These are phyloP conservation scores for Gryllus longicercus DNA, from an alignment of 2,888 invertebrate species.

Conservation along the genomic window DNA sequence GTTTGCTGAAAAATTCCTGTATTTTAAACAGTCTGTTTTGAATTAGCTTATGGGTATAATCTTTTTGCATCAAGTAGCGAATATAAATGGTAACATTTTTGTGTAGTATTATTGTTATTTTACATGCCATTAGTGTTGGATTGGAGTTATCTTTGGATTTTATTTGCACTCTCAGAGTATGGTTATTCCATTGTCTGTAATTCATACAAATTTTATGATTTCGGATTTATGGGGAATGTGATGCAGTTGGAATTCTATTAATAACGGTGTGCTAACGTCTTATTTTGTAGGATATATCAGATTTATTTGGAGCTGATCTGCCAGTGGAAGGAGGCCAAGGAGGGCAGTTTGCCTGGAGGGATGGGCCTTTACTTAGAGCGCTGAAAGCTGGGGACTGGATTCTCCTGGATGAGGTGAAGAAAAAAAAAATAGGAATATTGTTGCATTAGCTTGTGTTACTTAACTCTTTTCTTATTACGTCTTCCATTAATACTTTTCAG, in stretches of 20 bases:
- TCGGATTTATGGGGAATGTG: no score
- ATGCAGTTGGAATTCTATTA: no score
- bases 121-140: no score
- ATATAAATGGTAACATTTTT: no score
- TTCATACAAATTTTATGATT: background rate
- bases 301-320: slow-evolving; percentile 96
- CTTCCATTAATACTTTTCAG: slow-evolving; percentile 42
- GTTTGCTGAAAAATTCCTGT: background rate
- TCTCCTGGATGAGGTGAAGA: slow-evolving; percentile 80
- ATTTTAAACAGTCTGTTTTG: no score
- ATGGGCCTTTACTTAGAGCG: slow-evolving; percentile 92
- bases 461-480: background rate
- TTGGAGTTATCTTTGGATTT: no score
- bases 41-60: no score
- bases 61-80: no score
- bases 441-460: no score
- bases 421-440: background rate
- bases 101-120: no score
- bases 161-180: background rate
- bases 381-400: slow-evolving; percentile 94
- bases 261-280: background rate
- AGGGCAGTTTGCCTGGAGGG: slow-evolving; percentile 92
- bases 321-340: slow-evolving; percentile 83
- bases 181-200: slow-evolving; percentile 25
- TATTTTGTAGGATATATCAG: slow-evolving; percentile 75